Base-by-base conservation (phyloP, 2,113 vertebrate species). In the Cryptomyrus ogoouensis region DNA sequence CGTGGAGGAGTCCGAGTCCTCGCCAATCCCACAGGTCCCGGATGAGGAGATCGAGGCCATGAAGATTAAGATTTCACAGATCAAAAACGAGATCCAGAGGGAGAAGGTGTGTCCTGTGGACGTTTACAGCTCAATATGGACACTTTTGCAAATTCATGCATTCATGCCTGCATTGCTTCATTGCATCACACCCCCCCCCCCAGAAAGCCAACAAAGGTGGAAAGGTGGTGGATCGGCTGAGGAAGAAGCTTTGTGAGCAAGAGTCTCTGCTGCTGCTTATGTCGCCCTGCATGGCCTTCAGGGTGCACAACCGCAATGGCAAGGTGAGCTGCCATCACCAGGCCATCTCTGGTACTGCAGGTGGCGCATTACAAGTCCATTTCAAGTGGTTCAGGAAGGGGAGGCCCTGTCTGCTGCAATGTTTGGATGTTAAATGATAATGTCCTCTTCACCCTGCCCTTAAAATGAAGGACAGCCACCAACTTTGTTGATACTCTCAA, bases 41-140 rank as follows among this genome's bases (percentile, higher is more conserved):
- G 98, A 98, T 0, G 98, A 99, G 93, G 98, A 99, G 83, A 95
- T 98, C n/a, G 98, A 99, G 10, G 95, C 97, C 80, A 95, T 99
- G 95, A 99, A 99, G 94, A 97, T 98, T 89, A 98, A 97, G 94
- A 98, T 99, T 92, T 98, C 98, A 50, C 98, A 98, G 92, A 96
- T 99, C 92, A 99, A 98, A 95, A 99, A 96, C 0, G 97, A 99
- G 50, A 97, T 99, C 84, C 98, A 98, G 92, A 96, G 97, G 90
- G 98, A 99, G 88, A 99, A 98, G 96, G 98, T 98, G 92, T 88
- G 19, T 15, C 52, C 13, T 84, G 83, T 24, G 42, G 39, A 21
- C 7, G 44, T 21, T 21, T 84, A 24, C 13, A 84, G 21, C 3
- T 13, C 21, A 10, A 9, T 46, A 10, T 44, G 21, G 39, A 47